Evolutionary conservation across 2,113 vertebrate genomes (phyloP), one percentile per base, ranked within the genome.

Genomic region (Balaeniceps rex): DNA sequence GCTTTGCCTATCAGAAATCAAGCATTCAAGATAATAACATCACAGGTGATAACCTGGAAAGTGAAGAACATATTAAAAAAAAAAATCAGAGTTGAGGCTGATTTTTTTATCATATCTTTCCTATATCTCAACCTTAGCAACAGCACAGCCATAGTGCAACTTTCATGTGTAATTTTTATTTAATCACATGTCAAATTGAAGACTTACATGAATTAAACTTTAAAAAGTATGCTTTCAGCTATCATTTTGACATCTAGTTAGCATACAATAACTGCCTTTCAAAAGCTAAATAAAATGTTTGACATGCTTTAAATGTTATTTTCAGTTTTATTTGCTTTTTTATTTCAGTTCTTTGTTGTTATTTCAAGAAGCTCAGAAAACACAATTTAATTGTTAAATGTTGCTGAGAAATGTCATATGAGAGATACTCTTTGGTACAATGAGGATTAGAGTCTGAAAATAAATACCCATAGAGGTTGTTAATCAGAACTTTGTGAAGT

Each of bases 191-290:
- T 84, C 95, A 97, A 55, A 78, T 40, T 92, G 88, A 88, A 63
- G 95, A 81, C 96, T 96, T 88, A 92, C 68, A 91, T 85, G 74
- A 79, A 96, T 93, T 98, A 94, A 97, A 95, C 54, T 98, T 97
- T 97, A 87, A 98, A 96, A 94, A 87, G 72, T 93, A 51, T 93
- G 46, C 75, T 95, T 97, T 96, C 93, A 97, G 93, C 70, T 89
- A 88, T 93, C 90, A 95, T 94, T 97, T 89, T 97, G 90, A 94
- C 90, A 88, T 90, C 92, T 97, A 89, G 90, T 89, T 97, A 97
- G 91, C 94, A 97, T 95, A 83, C 81, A 97, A 97, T 97, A 98
- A 94, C 92, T 93, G 91, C 90, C 93, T 97, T 96, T 98, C 94
- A 96, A 96, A 96, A 96, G 82, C 76, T 28, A 95, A 97, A 96